Base-by-base conservation (phyloP, 2,797 vertebrate species). In the Staurois parvus region DNA sequence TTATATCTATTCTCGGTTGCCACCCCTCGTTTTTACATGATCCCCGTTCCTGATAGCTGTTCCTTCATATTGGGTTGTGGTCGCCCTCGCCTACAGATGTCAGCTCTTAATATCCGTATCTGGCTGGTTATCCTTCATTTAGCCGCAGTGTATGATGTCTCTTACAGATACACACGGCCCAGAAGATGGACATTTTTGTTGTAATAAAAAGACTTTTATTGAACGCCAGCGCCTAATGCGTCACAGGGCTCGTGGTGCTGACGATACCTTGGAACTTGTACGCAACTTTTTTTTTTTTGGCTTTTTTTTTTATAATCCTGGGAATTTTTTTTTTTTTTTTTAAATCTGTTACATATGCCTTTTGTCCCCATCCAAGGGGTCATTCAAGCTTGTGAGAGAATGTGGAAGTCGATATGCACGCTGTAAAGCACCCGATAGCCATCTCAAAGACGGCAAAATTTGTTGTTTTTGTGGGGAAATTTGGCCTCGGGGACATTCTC, bases 1-100 rank as follows among this genome's bases (percentile, higher is more conserved):
- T 1, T n/a, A 3, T 59, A 32, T 89, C 90, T 84, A 85, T 85
- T 48, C 81, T 48, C 80, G 42, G 85, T 73, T 81, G 40, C 42
- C 11, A n/a, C n/a, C 13, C 42, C 12, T 45, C 42, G 13, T 15
- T 45, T 45, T 45, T 45, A 45, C 13, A 45, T 11, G 34, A 45
- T 45, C 42, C 10, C 42, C 13, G 12, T 45, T 45, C 42, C 42
- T 11, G 42, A 45, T 45, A 48, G 62, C 72, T 37, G 34, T 5
- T 7, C 7, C 34, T 32, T 32, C 2, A 4, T 4, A 32, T 32
- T 37, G 34, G 9, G 34, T 37, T 29, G 59, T 24, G 40, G 75
- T 29, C 2, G 24, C 6, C 17, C 62, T 66, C 66, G 34, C 29
- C 77, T 32, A 21, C 32, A 28, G 59, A 11, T 6, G 5, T 52